Base-by-base conservation (phyloP, 1,140 invertebrate species). In the Eriocheir sinensis region DNA sequence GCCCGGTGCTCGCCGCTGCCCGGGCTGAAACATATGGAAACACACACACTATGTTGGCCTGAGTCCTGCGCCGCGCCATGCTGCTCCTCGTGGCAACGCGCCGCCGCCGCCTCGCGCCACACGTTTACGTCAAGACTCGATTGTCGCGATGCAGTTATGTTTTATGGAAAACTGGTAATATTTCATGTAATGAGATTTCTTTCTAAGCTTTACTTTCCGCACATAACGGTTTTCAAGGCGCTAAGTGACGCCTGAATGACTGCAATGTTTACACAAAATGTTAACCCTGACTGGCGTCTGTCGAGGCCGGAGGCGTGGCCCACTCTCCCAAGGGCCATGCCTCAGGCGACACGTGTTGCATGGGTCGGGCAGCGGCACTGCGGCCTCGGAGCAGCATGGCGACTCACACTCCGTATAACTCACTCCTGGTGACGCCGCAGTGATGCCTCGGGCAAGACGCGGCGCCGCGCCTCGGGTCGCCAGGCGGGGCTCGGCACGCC, bases 21-120 rank as follows among this genome's bases (percentile, higher is more conserved):
- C 44, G 92, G 92, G 83, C 92, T 93, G 92, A 93, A 93, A 93
- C 48, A 93, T 88, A 92, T 53, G 81, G 91, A 93, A 93, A 93
- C 92, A 88, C 83, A 88, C 92, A 86, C 81, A 88, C 81, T 34
- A 53, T 72, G 40, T 91, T 60, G 36, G 53, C n/a, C 92, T 38
- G 30, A 53, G 6, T 53, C 44, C 6, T 53, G 41, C 60, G 83
- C 21, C 34, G 48, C 92, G 72, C 92, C 86, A 85, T 88, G 80
- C 72, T 91, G 60, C 53, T 91, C 30, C 6, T 72, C 53, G n/a
- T 30, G 40, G 30, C 85, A 36, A 27, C 30, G 85, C 8, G 85
- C 40, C 85, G 40, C 85, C 8, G 38, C 38, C 85, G 60, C 60
- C 15, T 27, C 38, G 6, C 34, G 36, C 8, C 8, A n/a, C 8